These are phyloP conservation scores for Leucoraja erinaceus DNA, from an alignment of 2,113 vertebrate species.

Conservation along the genomic window DNA sequence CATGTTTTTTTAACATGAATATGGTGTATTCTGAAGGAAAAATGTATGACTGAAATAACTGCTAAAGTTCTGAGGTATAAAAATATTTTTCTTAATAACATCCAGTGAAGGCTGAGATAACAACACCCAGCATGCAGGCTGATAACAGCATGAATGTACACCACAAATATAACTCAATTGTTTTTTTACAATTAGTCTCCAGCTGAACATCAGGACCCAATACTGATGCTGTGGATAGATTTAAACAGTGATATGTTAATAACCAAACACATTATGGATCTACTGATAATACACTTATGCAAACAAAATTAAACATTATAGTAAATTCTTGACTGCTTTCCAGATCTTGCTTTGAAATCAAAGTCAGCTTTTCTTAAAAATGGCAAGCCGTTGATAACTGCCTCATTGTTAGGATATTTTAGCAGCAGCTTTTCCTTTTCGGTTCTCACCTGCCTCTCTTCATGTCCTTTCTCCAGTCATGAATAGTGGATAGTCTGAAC, in stretches of 20 bases:
- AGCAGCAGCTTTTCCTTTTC: background rate
- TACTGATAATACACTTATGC: background rate
- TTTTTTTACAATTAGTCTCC: background rate
- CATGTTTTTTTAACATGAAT: background rate
- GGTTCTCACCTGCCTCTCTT: too few species aligned
- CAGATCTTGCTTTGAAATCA: background rate
- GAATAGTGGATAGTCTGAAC: background rate
- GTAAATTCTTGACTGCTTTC: background rate
- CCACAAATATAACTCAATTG: background rate
- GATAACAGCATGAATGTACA: background rate
- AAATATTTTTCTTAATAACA: background rate
- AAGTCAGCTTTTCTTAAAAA: background rate
- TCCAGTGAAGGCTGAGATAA: background rate
- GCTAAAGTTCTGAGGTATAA: background rate
- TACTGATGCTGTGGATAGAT: background rate
- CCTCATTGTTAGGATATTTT: background rate
- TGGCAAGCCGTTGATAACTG: background rate
- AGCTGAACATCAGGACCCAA: background rate
- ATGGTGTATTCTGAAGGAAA: background rate
- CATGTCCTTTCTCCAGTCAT: background rate
- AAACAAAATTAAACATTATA: background rate
- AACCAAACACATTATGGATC: background rate
- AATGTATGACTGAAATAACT: too few species aligned
- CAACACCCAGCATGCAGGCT: background rate
- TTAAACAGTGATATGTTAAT: background rate